Evolutionary conservation across 2,797 vertebrate species (phyloP), one percentile per base, ranked within the genome.

Genomic region (Echiichthys vipera): DNA sequence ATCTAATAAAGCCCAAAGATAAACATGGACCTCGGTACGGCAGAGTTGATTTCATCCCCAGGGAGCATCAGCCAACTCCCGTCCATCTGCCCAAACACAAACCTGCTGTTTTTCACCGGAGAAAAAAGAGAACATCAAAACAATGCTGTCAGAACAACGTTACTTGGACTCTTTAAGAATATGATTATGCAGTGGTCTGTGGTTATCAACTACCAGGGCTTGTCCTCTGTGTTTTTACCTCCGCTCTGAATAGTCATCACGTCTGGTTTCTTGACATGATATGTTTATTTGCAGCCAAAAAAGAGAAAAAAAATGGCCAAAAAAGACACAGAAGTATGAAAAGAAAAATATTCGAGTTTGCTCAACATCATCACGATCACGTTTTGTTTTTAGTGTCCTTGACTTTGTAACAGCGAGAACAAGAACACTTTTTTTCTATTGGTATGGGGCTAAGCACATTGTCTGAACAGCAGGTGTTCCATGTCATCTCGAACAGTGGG

Each of bases 1-100:
- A 94, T 94, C 91, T 90, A 94, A 93, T 93, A 93, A 94, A 93
- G 94, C 83, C 84, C 85, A 88, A 94, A 94, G 92, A 94, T 94
- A 95, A 95, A 95, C 94, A 94, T 62, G 86, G 91, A 89, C 84
- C 84, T 88, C 74, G 87, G 87, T 94, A 86, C 89, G 88, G 90
- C 92, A 92, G 94, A 93, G 90, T 93, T 92, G 91, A 94, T 93
- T 94, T 94, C 91, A 92, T 93, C 93, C 92, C 90, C 58, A 74
- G 89, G 89, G 92, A 94, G 88, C 84, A 71, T 81, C 80, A 46
- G 92, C 92, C 93, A 93, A 93, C 90, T 93, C 91, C 91, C 61
- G 89, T 92, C 91, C 93, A 93, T 94, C 93, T 93, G 91, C 93
- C 88, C 84, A 94, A 94, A 94, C 90, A 93, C 88, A 92, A 94